Evolutionary conservation across 2,797 vertebrate genomes (phyloP), one percentile per base, ranked within the genome.

Genomic region (Hybognathus amarus): DNA sequence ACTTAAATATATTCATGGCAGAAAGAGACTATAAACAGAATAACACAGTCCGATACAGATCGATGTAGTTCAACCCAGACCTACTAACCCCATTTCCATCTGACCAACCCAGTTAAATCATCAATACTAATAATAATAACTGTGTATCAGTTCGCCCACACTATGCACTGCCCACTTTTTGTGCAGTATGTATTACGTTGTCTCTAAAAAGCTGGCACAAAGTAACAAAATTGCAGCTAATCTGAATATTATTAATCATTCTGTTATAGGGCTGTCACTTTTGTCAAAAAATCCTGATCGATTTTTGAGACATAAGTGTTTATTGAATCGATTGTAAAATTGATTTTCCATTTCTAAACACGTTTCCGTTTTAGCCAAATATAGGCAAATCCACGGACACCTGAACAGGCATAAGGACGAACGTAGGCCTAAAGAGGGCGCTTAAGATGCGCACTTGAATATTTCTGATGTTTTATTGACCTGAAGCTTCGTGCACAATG

Each of bases 11-110:
- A 63, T 54, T 38, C 40, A 47, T 33, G 36, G 50, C 36, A 42
- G 33, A 54, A 40, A 77, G 7, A 76, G n/a, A 66, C 67, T 22
- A 30, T 40, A 54, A 88, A 86, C 85, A 56, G 83, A 88, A 83
- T 77, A 75, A 86, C 85, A 83, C 88, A 87, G 67, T 84, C 85
- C 78, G 47, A 77, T 78, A 77, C 67, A 15, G 38, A 59, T 36
- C 66, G 15, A 83, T 78, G 54, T 47, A 54, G 27, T 10, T 56
- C 40, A 70, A 45, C 38, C 22, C 10, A 22, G 42, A 78, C 17
- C 66, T 70, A 78, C 75, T 64, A 78, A 78, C 54, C 40, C 10
- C 1, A 61, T 50, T 70, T 42, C 63, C 45, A 30, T 66, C 33
- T 54, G 45, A 75, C 56, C 59, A 15, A 82, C 7, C 77, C 0